Percentiles rank a stretch among this genome's conserved stretches.
These are phyloP conservation scores for Rhagium mordax DNA, from an alignment of 2,888 invertebrate species.

Conservation along the genomic window DNA sequence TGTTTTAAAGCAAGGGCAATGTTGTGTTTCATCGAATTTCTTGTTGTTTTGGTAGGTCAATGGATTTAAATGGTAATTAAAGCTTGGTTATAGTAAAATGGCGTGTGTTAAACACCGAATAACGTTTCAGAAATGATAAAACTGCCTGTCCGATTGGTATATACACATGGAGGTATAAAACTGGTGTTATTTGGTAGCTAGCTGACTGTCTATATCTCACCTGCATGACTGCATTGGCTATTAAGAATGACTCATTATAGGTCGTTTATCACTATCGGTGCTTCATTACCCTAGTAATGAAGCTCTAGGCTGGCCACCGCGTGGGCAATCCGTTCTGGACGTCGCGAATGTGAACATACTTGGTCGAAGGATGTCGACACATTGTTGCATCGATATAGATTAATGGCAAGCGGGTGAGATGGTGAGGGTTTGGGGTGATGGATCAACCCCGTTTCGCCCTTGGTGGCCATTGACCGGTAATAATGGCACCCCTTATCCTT, in stretches of 20 bases:
- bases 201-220: conserved; percentile 55
- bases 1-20: too few species aligned
- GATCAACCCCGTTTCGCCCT: conserved; percentile 52
- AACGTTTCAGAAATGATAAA: too few species aligned
- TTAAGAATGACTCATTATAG: conserved; percentile 66
- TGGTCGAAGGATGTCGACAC: conserved; percentile 58
- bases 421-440: conserved; percentile 39
- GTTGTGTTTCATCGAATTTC: too few species aligned
- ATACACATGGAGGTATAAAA: conserved; percentile 38
- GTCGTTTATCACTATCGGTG: conserved; percentile 66
- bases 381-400: conserved; percentile 66
- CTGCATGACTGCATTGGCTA: conserved; percentile 60
- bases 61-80: too few species aligned
- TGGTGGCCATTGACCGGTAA: conserved; percentile 60
- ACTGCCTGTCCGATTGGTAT: too few species aligned
- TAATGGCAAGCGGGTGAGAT: conserved; percentile 55
- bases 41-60: too few species aligned
- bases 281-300: conserved; percentile 66
- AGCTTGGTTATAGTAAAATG: too few species aligned
- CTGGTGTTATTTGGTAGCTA: conserved; percentile 45
- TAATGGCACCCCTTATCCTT: conserved; percentile 59
- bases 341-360: conserved; percentile 20
- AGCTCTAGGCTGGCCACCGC: conserved; percentile 51
- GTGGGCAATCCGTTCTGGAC: conserved; percentile 36
- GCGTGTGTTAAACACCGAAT: too few species aligned